Base-by-base conservation (phyloP, 2,113 vertebrate species). In the Lepus timidus region DNA sequence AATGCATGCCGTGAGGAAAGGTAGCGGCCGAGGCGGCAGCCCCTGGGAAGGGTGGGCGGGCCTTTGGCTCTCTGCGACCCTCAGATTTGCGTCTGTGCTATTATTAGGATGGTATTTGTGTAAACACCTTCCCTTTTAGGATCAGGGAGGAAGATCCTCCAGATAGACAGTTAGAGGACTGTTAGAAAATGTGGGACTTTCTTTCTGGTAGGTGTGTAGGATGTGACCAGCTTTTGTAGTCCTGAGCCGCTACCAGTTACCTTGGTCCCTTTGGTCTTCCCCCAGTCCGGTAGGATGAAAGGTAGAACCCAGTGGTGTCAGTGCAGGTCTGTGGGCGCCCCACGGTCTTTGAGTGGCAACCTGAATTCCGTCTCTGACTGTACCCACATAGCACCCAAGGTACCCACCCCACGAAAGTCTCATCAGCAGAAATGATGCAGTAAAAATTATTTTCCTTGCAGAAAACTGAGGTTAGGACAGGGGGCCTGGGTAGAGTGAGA, bases 1-100 rank as follows among this genome's bases (percentile, higher is more conserved):
- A 92, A 98, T 99, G 92, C 99, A 99, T 82, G 98, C 85, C 0
- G 98, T 99, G 88, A 98, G 99, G 95, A 99, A 98, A 98, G 99
- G 99, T 99, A 95, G 93, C 70, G 20, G 1, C 31, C 1, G 23
- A 58, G 16, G 0, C 0, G 3, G 12, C 22, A 31, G 29, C 58
- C 0, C 0, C 1, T 1, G 14, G 61, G 22, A 23, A 33, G 22
- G 23, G 20, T 16, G 1, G 16, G 6, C 11, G 6, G 31, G 19
- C 82, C 61, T 51, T 0, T 0, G 39, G 64, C 93, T 29, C 49
- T n/a, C 49, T 27, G 4, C 80, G 19, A 68, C 31, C 80, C 31
- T 70, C 62, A 9, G 19, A 31, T 29, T 49, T 58, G 31, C 8
- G 58, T 62, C 14, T 51, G 70, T 86, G 2, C 73, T 95, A 4